phyloP scores from a whole-genome alignment of 2,797 vertebrate genomes.

The Ibycter americanus region DNA sequence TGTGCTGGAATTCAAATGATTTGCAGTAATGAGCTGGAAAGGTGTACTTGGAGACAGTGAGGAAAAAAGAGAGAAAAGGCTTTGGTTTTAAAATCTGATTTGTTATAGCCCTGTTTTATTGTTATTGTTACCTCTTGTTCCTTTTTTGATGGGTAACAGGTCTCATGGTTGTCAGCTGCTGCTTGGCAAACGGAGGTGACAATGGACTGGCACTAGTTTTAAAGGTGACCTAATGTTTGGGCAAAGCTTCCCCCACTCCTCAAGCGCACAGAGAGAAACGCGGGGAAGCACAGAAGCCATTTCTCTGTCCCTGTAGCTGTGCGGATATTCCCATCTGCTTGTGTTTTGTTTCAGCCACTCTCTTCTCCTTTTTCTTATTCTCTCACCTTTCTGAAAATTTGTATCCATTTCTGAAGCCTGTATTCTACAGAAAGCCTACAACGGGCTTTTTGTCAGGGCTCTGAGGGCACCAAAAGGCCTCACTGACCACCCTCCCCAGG shows the following conservation, averaged over 20 bases:
- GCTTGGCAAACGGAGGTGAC: constrained; percentile 6
- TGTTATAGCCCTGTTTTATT: constrained; percentile 58
- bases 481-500: background rate
- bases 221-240: background rate
- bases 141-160: constrained; percentile 57
- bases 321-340: background rate
- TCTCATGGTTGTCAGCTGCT: background rate
- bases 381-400: background rate
- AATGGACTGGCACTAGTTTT: background rate
- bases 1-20: constrained; percentile 87
- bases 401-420: background rate
- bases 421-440: background rate
- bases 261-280: background rate
- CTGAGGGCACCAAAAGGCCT: background rate
- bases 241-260: background rate
- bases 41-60: constrained; percentile 78
- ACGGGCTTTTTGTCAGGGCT: fast-evolving
- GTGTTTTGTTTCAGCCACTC: background rate
- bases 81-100: constrained; percentile 79
- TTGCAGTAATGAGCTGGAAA: constrained; percentile 89
- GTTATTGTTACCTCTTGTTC: constrained; percentile 61
- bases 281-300: background rate
- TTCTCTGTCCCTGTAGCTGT: background rate
- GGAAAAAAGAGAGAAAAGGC: constrained; percentile 71
- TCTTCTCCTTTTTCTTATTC: background rate